Percentiles rank a stretch among this genome's conserved stretches.
These are phyloP conservation scores for Circaetus gallicus DNA, from an alignment of 2,113 vertebrate genomes.

Conservation along the genomic window DNA sequence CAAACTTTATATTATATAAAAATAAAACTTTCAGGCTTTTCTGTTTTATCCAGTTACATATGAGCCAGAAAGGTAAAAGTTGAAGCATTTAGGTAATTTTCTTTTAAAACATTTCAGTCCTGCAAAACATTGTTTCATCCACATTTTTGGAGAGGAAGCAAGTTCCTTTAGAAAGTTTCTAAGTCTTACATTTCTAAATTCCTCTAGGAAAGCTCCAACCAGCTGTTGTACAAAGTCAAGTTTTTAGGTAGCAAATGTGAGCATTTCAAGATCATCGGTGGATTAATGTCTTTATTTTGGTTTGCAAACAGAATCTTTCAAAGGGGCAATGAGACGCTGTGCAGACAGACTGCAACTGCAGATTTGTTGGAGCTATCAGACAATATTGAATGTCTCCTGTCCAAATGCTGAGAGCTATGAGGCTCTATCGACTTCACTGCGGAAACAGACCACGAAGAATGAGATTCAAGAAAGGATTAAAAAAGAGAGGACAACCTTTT, in stretches of 20 bases:
- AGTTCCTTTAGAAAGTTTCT: neutral
- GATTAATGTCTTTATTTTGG: neutral
- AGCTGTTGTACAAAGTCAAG: neutral
- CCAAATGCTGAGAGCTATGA: slow-evolving; percentile 9
- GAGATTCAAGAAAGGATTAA: slow-evolving; percentile 13
- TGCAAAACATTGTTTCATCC: neutral
- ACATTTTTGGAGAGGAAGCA: neutral
- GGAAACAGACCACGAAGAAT: neutral
- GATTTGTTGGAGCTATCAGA: slow-evolving; percentile 39
- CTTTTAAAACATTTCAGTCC: neutral
- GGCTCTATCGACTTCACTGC: slow-evolving; percentile 36
- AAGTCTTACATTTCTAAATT: neutral
- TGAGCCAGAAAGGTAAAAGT: neutral
- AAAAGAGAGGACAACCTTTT: neutral
- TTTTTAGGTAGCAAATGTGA: neutral
- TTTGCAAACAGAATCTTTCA: slow-evolving; percentile 25
- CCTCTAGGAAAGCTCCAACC: neutral
- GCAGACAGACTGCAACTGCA: slow-evolving; percentile 11
- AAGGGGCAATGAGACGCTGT: neutral
- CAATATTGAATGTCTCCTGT: slow-evolving; percentile 48
- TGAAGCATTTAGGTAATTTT: neutral
- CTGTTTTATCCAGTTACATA: neutral
- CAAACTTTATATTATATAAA: neutral
- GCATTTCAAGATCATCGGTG: neutral
- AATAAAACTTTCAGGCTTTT: neutral